phyloP scores from a whole-genome alignment of 2,888 invertebrate species.

The Strigamia crassipes region DNA sequence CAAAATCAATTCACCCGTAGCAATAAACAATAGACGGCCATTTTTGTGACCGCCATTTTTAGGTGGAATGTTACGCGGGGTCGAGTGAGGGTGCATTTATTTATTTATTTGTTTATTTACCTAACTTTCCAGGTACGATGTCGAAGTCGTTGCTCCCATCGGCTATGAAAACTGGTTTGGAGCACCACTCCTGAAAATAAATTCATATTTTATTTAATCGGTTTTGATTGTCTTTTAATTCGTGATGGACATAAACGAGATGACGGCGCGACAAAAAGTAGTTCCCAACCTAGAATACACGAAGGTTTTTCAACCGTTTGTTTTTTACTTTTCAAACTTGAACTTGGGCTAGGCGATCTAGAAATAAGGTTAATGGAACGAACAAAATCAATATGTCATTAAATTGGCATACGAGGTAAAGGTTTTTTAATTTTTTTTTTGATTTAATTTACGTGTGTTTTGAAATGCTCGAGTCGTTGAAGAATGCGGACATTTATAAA shows the following conservation, averaged over 20 bases:
- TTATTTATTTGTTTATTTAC: no score
- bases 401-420: not conserved
- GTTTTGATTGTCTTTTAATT: no score
- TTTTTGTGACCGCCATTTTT: not conserved
- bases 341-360: not conserved
- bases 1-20: no score
- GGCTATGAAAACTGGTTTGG: slow-evolving; percentile 77
- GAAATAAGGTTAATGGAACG: not conserved
- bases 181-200: slow-evolving; percentile 69
- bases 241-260: no score
- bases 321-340: not conserved
- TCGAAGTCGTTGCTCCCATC: slow-evolving; percentile 81
- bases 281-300: not conserved
- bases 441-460: not conserved
- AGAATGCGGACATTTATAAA: not conserved
- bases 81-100: not conserved
- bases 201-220: not conserved
- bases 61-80: no score
- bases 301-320: not conserved
- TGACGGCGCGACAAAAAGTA: not conserved
- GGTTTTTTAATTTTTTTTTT: not conserved
- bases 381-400: not conserved
- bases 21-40: not conserved
- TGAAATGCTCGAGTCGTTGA: not conserved
- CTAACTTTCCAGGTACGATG: slow-evolving; percentile 84